Percentiles rank a stretch among this genome's conserved stretches.
Conservation (phyloP, 2,113 vertebrate species). For the Terrapene triunguis region DNA sequence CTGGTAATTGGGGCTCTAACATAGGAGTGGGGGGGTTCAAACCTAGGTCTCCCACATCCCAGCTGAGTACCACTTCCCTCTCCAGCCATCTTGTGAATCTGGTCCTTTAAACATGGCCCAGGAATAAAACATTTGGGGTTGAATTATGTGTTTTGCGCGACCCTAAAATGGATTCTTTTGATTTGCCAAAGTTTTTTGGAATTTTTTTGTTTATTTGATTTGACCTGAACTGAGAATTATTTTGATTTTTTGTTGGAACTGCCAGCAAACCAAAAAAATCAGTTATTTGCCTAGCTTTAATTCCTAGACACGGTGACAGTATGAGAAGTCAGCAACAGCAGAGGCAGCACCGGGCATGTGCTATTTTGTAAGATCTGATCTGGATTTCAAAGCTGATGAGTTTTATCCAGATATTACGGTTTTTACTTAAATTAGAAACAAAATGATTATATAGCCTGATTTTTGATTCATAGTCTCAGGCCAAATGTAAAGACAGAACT, state of each 20-base stretch:
- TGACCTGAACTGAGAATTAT: background rate
- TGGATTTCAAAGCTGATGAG: background rate
- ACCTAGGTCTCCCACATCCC: background rate
- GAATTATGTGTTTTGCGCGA: background rate
- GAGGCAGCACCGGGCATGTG: background rate
- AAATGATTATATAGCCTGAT: background rate
- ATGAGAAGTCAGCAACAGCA: background rate
- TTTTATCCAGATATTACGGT: background rate
- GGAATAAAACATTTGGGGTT: background rate
- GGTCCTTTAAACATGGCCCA: background rate
- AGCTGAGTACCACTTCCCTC: background rate
- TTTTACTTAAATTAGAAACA: background rate
- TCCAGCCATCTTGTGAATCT: background rate
- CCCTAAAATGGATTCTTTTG: background rate
- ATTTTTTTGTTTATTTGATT: background rate
- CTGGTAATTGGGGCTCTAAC: background rate
- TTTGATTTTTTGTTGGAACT: background rate
- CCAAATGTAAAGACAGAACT: background rate
- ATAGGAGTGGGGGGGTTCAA: background rate
- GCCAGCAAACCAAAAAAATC: background rate
- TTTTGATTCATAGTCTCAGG: background rate
- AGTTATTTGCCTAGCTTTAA: background rate
- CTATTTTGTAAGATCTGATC: background rate
- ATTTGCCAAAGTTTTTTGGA: background rate
- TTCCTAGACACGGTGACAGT: background rate